phyloP scores from a whole-genome alignment of 2,888 invertebrate species.

The Apamea anceps region DNA sequence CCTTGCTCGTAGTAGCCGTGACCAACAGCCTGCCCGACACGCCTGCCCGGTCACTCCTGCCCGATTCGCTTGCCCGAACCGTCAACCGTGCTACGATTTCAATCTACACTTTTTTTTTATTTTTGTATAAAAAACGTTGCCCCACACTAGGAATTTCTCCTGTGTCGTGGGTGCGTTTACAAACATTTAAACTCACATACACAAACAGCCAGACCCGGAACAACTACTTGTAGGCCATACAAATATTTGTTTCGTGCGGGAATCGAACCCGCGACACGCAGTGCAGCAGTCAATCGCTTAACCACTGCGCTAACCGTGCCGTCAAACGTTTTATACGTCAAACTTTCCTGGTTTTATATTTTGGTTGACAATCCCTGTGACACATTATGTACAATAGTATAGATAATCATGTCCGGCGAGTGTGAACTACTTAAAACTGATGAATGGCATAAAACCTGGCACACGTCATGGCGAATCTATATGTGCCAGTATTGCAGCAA shows the following conservation, averaged over 20 bases:
- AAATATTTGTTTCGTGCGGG: too few species aligned
- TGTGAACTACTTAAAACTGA: background rate
- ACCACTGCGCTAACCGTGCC: too few species aligned
- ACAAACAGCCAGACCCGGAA: too few species aligned
- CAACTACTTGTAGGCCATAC: too few species aligned
- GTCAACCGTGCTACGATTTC: slow-evolving; percentile 10
- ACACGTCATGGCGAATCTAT: background rate
- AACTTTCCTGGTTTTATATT: slow-evolving; percentile 3
- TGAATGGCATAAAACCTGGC: background rate
- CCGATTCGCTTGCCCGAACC: background rate
- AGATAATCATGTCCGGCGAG: background rate
- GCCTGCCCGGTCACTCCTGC: slow-evolving; percentile 13
- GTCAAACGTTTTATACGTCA: too few species aligned
- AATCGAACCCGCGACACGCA: too few species aligned
- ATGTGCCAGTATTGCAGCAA: background rate
- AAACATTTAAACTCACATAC: too few species aligned
- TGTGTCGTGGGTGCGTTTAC: too few species aligned
- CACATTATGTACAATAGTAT: slow-evolving; percentile 7
- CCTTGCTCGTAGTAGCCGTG: slow-evolving; percentile 48
- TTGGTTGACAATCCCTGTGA: background rate
- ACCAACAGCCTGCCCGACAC: slow-evolving; percentile 23
- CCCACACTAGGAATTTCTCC: too few species aligned
- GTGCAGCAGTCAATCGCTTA: too few species aligned
- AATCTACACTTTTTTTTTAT: too few species aligned
- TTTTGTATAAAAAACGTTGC: too few species aligned